phyloP scores from a whole-genome alignment of 2,888 invertebrate species.

The Ceriagrion tenellum region DNA sequence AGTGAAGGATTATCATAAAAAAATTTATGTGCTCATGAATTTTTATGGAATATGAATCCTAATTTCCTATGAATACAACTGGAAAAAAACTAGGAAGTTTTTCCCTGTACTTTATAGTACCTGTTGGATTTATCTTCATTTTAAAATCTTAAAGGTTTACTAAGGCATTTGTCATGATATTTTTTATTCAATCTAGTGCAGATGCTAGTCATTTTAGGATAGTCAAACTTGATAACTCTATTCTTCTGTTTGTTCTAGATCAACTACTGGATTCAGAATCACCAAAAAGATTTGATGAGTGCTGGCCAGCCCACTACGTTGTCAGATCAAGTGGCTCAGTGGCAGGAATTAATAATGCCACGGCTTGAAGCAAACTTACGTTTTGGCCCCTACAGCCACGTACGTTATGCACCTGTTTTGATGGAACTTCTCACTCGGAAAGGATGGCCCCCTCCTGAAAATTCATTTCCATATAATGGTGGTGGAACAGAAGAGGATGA shows the following conservation, averaged over 20 bases:
- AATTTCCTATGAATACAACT: too few species aligned
- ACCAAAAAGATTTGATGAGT: slow-evolving; percentile 39
- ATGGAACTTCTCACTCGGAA: slow-evolving; percentile 15
- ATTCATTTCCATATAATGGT: not conserved
- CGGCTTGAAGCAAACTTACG: slow-evolving; percentile 9
- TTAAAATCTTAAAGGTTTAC: too few species aligned
- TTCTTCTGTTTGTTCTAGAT: not conserved
- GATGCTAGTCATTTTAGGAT: not conserved
- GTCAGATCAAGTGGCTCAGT: slow-evolving; percentile 55
- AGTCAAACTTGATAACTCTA: not conserved
- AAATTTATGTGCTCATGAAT: too few species aligned
- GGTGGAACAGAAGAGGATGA: not conserved
- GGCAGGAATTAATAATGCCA: slow-evolving; percentile 44
- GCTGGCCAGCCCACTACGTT: slow-evolving; percentile 31
- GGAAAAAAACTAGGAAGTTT: too few species aligned
- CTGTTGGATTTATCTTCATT: too few species aligned
- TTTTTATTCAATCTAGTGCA: not conserved
- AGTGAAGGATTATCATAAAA: too few species aligned
- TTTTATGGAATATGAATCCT: too few species aligned
- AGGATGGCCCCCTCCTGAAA: slow-evolving; percentile 23
- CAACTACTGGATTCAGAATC: slow-evolving; percentile 50
- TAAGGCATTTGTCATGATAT: too few species aligned
- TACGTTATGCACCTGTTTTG: slow-evolving; percentile 40
- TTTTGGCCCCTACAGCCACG: slow-evolving; percentile 30
- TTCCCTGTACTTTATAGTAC: too few species aligned